Base-by-base conservation (phyloP, 2,888 invertebrate species). In the Perdita meconis region DNA sequence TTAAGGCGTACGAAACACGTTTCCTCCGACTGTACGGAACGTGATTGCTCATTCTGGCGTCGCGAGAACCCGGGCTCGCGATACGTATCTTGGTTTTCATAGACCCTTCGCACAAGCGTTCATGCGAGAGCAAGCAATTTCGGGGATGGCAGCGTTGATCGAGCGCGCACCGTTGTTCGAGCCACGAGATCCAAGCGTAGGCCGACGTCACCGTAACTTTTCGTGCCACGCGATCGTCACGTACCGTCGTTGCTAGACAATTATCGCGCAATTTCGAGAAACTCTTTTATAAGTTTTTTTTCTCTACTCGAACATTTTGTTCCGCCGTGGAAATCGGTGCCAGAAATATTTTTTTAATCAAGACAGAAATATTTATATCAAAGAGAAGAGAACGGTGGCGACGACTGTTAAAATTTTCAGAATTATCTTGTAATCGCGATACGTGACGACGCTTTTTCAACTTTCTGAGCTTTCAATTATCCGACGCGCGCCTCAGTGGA, bases 1-100 rank as follows among this genome's bases (percentile, higher is more conserved):
- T 86, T 85, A 86, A 84, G 30, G 80, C 86, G 82, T 73, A 81
- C 86, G 85, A 87, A 84, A 79, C n/a, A n/a, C 88, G 56, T 81
- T 78, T 76, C 73, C 80, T 66, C 63, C 68, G 56, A 70, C 65
- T 63, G 50, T 36, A 57, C 4, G 59, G 51, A 74, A 80, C 64
- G 74, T 70, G 65, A 79, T 77, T 80, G 82, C 80, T 84, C 81
- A 78, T 71, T 67, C 66, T 63, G 80, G 72, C 74, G 72, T 78
- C 71, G 67, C 68, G 56, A 66, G 60, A 53, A 38, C 73, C 47
- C 56, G 59, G n/a, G 38, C 70, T 71, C 78, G 69, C 71, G 70
- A 66, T 72, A 34, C n/a, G n/a, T 61, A 68, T 57, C 60, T 44
- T 65, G 51, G 26, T 68, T 71, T n/a, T 82, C 19, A 59, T 30